These are phyloP conservation scores for Tragelaphus oryx DNA, from an alignment of 2,797 vertebrate species.

Conservation along the genomic window DNA sequence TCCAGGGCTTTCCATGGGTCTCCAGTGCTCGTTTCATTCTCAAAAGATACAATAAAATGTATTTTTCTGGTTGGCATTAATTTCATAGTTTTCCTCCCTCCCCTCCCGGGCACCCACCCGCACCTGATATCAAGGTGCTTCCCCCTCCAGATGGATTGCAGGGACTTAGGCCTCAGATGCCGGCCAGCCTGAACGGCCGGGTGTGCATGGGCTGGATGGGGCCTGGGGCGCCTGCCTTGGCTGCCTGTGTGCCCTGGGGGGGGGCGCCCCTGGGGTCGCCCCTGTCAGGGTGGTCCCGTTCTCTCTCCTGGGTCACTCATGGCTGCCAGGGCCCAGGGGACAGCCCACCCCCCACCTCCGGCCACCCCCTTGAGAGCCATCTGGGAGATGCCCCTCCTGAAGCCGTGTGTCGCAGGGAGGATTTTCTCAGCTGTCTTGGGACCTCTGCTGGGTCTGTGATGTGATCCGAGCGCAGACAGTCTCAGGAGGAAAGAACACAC, in stretches of 20 bases:
- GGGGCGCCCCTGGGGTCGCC: background rate
- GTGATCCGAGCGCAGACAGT: background rate
- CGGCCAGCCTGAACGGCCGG: background rate
- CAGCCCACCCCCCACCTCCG: accelerated
- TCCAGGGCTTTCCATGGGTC: background rate
- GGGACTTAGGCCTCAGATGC: background rate
- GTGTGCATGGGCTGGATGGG: background rate
- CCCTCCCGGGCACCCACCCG: background rate
- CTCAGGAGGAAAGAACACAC: background rate
- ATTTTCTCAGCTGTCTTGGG: background rate
- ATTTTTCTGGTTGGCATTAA: background rate
- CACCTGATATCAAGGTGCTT: background rate
- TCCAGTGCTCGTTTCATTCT: no score
- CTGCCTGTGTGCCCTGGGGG: no score
- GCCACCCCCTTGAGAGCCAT: background rate
- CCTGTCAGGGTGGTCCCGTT: background rate
- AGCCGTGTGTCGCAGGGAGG: background rate
- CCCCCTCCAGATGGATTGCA: accelerated
- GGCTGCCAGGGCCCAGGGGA: background rate
- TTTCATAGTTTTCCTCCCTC: background rate
- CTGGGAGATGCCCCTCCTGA: background rate
- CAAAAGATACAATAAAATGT: background rate
- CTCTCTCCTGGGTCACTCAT: background rate
- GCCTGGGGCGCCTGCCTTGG: background rate
- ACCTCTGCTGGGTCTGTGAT: background rate